Percentiles rank a stretch among this genome's conserved stretches.
These are phyloP conservation scores for Sepioteuthis lessoniana DNA, from an alignment of 2,888 invertebrate genomes.

Conservation along the genomic window DNA sequence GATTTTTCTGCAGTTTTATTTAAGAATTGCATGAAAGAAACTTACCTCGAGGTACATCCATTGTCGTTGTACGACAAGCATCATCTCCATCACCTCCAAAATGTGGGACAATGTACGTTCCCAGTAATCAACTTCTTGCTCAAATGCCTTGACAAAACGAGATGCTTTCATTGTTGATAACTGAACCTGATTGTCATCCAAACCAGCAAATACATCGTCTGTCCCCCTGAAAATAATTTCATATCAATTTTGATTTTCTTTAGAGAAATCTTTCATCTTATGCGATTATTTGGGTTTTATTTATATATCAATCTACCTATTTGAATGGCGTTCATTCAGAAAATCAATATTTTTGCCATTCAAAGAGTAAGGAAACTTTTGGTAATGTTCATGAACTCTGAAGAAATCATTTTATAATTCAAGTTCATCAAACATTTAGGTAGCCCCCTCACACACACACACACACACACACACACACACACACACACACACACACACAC, in stretches of 20 bases:
- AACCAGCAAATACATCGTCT: slow-evolving; percentile 85
- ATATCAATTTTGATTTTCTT: not conserved
- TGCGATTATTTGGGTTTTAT: not conserved
- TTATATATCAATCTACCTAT: no score
- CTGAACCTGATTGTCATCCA: slow-evolving; percentile 90
- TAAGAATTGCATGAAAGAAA: no score
- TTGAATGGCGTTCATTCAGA: no score
- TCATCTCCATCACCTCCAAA: slow-evolving; percentile 86
- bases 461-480: no score
- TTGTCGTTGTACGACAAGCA: slow-evolving; percentile 87
- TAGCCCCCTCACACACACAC: no score
- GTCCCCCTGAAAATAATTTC: slow-evolving; percentile 73
- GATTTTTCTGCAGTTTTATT: no score
- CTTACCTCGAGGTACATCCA: slow-evolving; percentile 87
- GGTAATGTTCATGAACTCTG: no score
- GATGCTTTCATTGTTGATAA: slow-evolving; percentile 91
- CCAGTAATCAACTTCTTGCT: slow-evolving; percentile 88
- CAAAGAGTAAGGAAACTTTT: no score
- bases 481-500: no score
- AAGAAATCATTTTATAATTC: no score
- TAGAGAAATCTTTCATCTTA: not conserved
- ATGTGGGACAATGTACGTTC: slow-evolving; percentile 88
- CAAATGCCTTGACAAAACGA: slow-evolving; percentile 86
- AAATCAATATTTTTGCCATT: no score
- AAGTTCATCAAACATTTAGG: no score